These are phyloP conservation scores for Cryptus viduatorius DNA, from an alignment of 2,888 invertebrate genomes.

Conservation along the genomic window DNA sequence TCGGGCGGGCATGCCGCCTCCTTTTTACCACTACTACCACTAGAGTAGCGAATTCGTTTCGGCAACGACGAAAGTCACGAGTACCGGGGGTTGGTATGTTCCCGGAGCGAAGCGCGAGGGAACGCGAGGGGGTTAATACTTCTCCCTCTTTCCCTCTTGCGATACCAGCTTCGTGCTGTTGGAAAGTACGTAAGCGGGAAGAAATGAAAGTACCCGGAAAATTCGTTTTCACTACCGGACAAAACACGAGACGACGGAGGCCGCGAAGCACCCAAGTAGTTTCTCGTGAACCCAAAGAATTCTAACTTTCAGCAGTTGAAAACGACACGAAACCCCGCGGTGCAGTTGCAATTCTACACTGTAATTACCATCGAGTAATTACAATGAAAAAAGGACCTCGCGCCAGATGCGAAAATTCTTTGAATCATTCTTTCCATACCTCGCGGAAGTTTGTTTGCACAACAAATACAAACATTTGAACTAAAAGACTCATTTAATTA, in stretches of 20 bases:
- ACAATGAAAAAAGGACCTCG: conserved; percentile 10
- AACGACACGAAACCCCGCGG: conserved; percentile 1
- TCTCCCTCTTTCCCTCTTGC: conserved; percentile 8
- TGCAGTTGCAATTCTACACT: conserved; percentile 18
- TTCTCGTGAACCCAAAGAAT: conserved; percentile 21
- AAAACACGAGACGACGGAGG: conserved; percentile 43
- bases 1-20: conserved; percentile 35
- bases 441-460: not conserved
- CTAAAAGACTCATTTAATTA: too few species aligned
- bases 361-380: conserved; percentile 44
- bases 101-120: conserved; percentile 53
- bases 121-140: conserved; percentile 44
- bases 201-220: conserved; percentile 64
- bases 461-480: not conserved
- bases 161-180: conserved; percentile 6
- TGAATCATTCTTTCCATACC: not conserved
- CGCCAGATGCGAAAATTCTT: conserved; percentile 11
- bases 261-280: not conserved
- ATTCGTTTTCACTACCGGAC: conserved; percentile 61
- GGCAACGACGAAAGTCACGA: conserved; percentile 48
- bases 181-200: conserved; percentile 46
- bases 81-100: conserved; percentile 26
- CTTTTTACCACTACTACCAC: not conserved
- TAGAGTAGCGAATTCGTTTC: conserved; percentile 51
- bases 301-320: conserved; percentile 20